Evolutionary conservation across 2,888 invertebrate species (phyloP), one percentile per base, ranked within the genome.

Genomic region (Dyspetes luteomarginatus): DNA sequence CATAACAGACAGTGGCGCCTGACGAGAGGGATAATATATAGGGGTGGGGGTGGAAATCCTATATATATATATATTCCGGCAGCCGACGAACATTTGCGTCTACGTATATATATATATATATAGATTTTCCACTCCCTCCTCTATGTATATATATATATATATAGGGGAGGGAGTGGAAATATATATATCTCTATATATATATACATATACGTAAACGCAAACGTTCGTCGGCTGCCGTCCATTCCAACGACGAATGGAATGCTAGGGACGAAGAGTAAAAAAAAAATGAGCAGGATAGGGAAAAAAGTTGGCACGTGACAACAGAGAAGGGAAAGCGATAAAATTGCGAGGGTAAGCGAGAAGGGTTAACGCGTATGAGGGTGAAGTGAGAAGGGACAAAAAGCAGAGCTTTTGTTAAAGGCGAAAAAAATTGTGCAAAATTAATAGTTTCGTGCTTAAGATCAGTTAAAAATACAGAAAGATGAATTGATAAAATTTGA

Each of bases 1-100:
- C 83, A 81, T 81, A 84, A 85, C 83, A 83, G 58, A 28, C 45
- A 24, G 48, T 12, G 72, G 19, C 72, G 50, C 72, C 62, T 52
- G 48, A 22, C 58, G 48, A 30, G 58, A 45, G 58, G 15, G 64
- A 64, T 45, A 26, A 5, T 26, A 58, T 28, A 30, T 43, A 45
- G 71, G 58, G 68, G 55, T 69, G n/a, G n/a, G n/a, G n/a, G n/a
- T n/a, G n/a, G n/a, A n/a, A n/a, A n/a, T n/a, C n/a, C n/a, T n/a
- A n/a, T n/a, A n/a, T n/a, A n/a, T n/a, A n/a, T n/a, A n/a, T n/a
- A n/a, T n/a, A n/a, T n/a, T n/a, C n/a, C n/a, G n/a, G n/a, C n/a
- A n/a, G n/a, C n/a, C n/a, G n/a, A n/a, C n/a, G n/a, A n/a, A n/a
- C n/a, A n/a, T n/a, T n/a, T n/a, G n/a, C n/a, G n/a, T n/a, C n/a